These are phyloP conservation scores for Drosophila orena DNA, from an alignment of 1,140 invertebrate genomes.

Conservation along the genomic window DNA sequence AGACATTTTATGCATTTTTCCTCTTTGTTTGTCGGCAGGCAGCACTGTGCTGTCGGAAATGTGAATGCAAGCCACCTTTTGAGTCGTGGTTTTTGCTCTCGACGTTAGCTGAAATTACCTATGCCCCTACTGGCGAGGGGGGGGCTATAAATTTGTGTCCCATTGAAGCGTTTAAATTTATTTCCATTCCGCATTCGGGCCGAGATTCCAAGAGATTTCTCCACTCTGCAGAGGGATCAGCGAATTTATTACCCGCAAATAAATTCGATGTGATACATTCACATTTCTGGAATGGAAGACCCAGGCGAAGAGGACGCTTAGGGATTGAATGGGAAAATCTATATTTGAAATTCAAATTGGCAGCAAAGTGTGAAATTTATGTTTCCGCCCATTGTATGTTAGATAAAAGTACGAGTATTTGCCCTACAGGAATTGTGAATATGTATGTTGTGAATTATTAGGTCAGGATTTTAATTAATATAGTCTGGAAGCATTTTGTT, in stretches of 20 bases:
- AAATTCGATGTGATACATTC: conserved; percentile 58
- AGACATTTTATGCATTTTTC: conserved; percentile 61
- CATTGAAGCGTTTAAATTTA: conserved; percentile 70
- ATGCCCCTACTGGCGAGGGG: not conserved
- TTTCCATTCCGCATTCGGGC: conserved; percentile 50
- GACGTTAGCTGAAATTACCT: conserved; percentile 49
- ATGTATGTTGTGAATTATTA: too few species aligned
- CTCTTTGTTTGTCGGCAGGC: conserved; percentile 11
- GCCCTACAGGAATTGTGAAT: not conserved
- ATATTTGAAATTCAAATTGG: conserved; percentile 1
- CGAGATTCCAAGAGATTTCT: conserved; percentile 50
- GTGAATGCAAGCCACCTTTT: conserved; percentile 38
- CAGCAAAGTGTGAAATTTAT: conserved; percentile 28
- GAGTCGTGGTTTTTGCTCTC: conserved; percentile 58
- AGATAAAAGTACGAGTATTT: not conserved
- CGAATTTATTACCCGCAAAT: conserved; percentile 66
- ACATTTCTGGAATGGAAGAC: conserved; percentile 46
- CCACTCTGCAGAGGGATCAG: conserved; percentile 5
- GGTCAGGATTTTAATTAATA: too few species aligned
- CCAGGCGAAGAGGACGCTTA: conserved; percentile 12
- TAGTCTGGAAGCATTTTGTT: too few species aligned
- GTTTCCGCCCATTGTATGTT: not conserved
- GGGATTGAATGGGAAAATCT: conserved; percentile 15
- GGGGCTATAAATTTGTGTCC: conserved; percentile 64
- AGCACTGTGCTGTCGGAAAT: conserved; percentile 38